Base-by-base conservation (phyloP, 2,888 invertebrate species). In the Pheosia gnoma region DNA sequence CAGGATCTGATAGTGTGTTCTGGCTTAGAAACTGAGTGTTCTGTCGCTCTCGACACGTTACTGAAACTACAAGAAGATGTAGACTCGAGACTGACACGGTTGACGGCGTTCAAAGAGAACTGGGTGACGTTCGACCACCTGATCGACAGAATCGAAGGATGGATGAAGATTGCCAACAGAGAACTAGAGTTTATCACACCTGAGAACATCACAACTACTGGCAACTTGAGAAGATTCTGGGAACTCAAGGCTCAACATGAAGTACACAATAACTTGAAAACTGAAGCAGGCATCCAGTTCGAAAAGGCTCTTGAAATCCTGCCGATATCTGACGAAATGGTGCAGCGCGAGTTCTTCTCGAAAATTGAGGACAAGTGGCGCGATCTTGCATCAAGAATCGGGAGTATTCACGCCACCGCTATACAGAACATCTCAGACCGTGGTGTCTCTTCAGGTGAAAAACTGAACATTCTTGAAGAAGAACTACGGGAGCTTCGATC, bases 181-280 rank as follows among this genome's bases (percentile, higher is more conserved):
- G 96, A 97, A 82, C 87, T 97, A 57, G 94, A 94, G 64, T 90
- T 94, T 39, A 95, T 97, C 49, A 95, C 96, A 0, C 92, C 95
- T 10, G 95, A 95, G 66, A 94, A 95, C 45, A 94, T 95, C 13
- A 95, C 95, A 59, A 94, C 95, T 0, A 95, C 95, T 9, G 96
- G 96, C 59, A 96, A 97, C 77, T 95, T 97, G 87, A 95, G 97
- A 72, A 95, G 97, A 75, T 98, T 97, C 90, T 98, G 98, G 97
- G 98, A 98, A 88, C 87, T 98, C 56, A 97, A 97, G 85, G 98
- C 97, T 0, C 97, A 97, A 77, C 97, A 97, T 77, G 97, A 97
- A 91, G 95, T 97, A 38, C 95, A 97, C 83, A 97, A 97, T 73
- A 96, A 96, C 70, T 94, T 97, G 58, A 95, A 96, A 59, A 95